Evolutionary conservation across 2,888 invertebrate genomes (phyloP).

Genomic region (Achlya flavicornis): DNA sequence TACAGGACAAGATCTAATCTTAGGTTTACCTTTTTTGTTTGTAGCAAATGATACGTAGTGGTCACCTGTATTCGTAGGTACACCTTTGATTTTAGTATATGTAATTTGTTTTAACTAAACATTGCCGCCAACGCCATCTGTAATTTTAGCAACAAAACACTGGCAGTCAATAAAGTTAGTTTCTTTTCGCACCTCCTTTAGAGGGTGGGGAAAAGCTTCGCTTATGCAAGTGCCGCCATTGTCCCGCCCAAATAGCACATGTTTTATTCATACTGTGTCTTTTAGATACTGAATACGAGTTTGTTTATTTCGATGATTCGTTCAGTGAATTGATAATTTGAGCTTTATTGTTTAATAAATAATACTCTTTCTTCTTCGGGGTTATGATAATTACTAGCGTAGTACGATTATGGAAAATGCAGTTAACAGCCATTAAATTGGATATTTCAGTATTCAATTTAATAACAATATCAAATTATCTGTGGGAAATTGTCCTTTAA

Average conservation of each 20-base stretch:
- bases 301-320: slow-evolving; percentile 37
- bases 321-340: slow-evolving; percentile 23
- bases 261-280: slow-evolving; percentile 70
- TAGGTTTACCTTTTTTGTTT: too few species aligned
- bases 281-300: slow-evolving; percentile 46
- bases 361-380: background rate
- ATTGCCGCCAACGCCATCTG: slow-evolving; percentile 37
- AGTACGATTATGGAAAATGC: too few species aligned
- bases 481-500: too few species aligned
- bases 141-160: slow-evolving; percentile 19
- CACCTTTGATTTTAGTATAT: background rate
- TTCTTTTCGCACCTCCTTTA: slow-evolving; percentile 41
- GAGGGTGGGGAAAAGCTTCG: slow-evolving; percentile 46
- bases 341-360: background rate
- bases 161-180: slow-evolving; percentile 36
- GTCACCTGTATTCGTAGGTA: background rate
- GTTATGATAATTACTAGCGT: background rate
- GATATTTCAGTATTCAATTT: too few species aligned
- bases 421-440: too few species aligned
- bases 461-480: too few species aligned
- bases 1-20: too few species aligned
- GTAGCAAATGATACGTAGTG: background rate
- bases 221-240: slow-evolving; percentile 64
- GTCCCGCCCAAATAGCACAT: slow-evolving; percentile 67
- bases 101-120: slow-evolving; percentile 11